phyloP scores from a whole-genome alignment of 2,888 invertebrate genomes.

The Meghimatium bilineatum region DNA sequence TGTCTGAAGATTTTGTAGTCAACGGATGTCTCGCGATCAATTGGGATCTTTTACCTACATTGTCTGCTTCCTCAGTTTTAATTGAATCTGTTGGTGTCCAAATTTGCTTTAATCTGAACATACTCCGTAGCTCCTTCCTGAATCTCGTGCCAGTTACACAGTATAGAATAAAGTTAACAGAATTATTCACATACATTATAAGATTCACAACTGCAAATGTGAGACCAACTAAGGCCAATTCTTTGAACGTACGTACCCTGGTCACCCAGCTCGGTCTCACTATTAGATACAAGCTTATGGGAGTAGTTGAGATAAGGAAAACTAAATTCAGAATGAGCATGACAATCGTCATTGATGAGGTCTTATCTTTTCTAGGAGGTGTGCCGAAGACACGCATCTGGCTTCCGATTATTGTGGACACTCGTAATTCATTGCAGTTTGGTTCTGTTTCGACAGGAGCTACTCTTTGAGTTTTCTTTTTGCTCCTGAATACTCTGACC shows the following conservation, averaged over 20 bases:
- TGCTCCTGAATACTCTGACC: conserved; percentile 31
- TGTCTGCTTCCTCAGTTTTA: background rate
- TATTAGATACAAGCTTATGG: conserved; percentile 61
- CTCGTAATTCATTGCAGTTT: too few relatives aligned
- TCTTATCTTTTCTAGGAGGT: conserved; percentile 22
- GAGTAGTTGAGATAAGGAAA: conserved; percentile 60
- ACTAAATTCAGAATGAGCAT: conserved; percentile 63
- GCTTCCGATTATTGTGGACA: background rate
- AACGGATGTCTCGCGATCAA: background rate
- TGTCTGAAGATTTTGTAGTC: background rate
- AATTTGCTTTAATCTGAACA: conserved; percentile 50
- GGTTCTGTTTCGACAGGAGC: background rate
- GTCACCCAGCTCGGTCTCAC: conserved; percentile 52
- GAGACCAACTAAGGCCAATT: background rate
- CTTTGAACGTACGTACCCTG: background rate
- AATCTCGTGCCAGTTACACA: conserved; percentile 68
- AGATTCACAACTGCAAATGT: conserved; percentile 29
- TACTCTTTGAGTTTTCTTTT: conserved; percentile 23
- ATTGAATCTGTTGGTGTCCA: background rate
- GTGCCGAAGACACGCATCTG: background rate
- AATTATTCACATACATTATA: conserved; percentile 52
- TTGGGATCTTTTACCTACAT: background rate
- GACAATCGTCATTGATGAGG: conserved; percentile 65
- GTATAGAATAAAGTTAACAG: conserved; percentile 66
- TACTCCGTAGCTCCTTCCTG: conserved; percentile 57